phyloP scores from a whole-genome alignment of 2,888 invertebrate genomes.

The Rosalia funebris region DNA sequence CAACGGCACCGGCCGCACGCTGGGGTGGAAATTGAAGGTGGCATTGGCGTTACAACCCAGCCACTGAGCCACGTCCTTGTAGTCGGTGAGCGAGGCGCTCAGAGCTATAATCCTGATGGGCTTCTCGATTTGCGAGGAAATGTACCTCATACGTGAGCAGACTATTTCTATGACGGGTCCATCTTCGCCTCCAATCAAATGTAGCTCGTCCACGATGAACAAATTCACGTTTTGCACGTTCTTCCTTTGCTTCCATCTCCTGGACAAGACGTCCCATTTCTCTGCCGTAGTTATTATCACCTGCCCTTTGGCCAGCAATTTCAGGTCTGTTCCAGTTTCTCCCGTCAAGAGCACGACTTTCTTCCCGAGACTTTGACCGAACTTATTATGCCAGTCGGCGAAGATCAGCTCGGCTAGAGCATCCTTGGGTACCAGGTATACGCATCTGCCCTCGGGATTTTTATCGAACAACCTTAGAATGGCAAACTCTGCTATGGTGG shows the following conservation, averaged over 20 bases:
- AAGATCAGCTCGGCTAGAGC: constrained; percentile 90
- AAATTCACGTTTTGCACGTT: constrained; percentile 97
- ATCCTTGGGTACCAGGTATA: constrained; percentile 93
- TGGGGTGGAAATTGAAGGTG: constrained; percentile 99
- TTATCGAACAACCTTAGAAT: constrained; percentile 85
- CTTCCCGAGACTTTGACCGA: constrained; percentile 81
- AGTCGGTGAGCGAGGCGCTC: constrained; percentile 87
- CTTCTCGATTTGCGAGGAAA: constrained; percentile 91
- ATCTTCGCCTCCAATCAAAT: constrained; percentile 88
- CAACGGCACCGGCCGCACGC: constrained; percentile 92
- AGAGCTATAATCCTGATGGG: constrained; percentile 94
- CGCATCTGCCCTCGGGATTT: constrained; percentile 83
- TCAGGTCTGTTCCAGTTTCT: constrained; percentile 97
- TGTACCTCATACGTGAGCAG: constrained; percentile 89
- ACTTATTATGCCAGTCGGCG: constrained; percentile 91
- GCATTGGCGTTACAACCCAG: constrained; percentile 92
- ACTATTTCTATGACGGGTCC: constrained; percentile 94
- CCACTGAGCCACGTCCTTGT: constrained; percentile 96
- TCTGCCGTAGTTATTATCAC: constrained; percentile 97
- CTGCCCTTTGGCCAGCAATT: constrained; percentile 90
- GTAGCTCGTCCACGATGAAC: constrained; percentile 96
- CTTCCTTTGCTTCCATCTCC: constrained; percentile 98
- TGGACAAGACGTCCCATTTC: constrained; percentile 98
- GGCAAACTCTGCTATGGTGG: constrained; percentile 96
- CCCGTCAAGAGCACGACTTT: constrained; percentile 94